Evolutionary conservation across 92 coral and sea anemone species (phyloP).

Genomic region (Porites evermanni): DNA sequence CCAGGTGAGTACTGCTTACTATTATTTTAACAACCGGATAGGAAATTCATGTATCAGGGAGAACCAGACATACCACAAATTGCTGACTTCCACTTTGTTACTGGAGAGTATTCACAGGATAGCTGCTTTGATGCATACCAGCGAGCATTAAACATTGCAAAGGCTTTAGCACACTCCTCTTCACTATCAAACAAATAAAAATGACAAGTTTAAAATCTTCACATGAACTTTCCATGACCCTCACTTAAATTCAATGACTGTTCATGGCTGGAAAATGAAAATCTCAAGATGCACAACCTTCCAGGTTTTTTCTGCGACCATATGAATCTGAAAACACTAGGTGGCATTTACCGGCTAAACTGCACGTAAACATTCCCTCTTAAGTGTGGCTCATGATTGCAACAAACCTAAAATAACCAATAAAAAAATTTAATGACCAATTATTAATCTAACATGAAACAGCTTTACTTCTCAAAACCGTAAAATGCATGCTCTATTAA

Average conservation of each 20-base stretch:
- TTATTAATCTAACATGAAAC: background rate
- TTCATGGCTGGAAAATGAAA: too few relatives aligned
- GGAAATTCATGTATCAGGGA: background rate
- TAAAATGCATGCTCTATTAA: too few relatives aligned
- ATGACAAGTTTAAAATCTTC: too few relatives aligned
- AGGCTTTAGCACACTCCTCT: constrained; percentile 88
- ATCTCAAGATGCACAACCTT: too few relatives aligned
- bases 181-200: constrained; percentile 64
- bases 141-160: constrained; percentile 92
- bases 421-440: background rate
- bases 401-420: constrained; percentile 78
- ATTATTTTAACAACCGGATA: too few relatives aligned
- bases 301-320: too few relatives aligned
- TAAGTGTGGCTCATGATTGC: constrained; percentile 94
- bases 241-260: too few relatives aligned
- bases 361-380: constrained; percentile 98
- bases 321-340: too few relatives aligned
- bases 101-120: constrained; percentile 98
- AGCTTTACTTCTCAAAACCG: too few relatives aligned
- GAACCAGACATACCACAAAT: constrained; percentile 81
- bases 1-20: too few relatives aligned
- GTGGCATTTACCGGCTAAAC: constrained; percentile 65
- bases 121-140: constrained; percentile 97
- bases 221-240: too few relatives aligned
- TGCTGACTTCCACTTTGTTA: constrained; percentile 98